Evolutionary conservation across 1,140 invertebrate genomes (phyloP).

Genomic region (Bradysia coprophila): DNA sequence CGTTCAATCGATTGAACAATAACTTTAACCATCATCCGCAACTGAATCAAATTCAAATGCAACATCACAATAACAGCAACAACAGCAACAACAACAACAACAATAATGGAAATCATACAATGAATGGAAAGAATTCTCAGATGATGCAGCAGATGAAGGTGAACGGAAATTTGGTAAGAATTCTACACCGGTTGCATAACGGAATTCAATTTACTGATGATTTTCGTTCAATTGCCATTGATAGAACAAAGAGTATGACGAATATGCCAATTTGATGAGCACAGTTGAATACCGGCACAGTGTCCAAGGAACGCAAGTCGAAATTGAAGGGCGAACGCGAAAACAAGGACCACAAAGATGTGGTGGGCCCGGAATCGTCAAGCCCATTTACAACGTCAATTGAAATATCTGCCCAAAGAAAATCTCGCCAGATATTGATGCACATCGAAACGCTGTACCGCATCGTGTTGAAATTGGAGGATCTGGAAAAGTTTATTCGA

Average conservation of each 20-base stretch:
- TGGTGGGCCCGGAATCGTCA: slow-evolving; percentile 35
- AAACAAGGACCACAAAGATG: slow-evolving; percentile 39
- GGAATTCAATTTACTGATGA: no score
- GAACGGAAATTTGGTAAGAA: slow-evolving; percentile 14
- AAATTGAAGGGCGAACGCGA: slow-evolving; percentile 28
- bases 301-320: slow-evolving; percentile 38
- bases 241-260: slow-evolving; percentile 33
- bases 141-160: slow-evolving; percentile 15
- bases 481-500: slow-evolving; percentile 55
- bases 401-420: slow-evolving; percentile 15
- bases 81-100: slow-evolving; percentile 2
- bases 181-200: no score
- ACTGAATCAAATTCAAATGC: slow-evolving; percentile 6
- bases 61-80: slow-evolving; percentile 2
- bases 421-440: slow-evolving; percentile 56
- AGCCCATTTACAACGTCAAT: slow-evolving; percentile 6
- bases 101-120: slow-evolving; percentile 12
- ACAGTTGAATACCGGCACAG: slow-evolving; percentile 70
- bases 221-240: no score
- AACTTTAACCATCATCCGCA: no score
- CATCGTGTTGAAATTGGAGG: slow-evolving; percentile 48
- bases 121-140: slow-evolving; percentile 17
- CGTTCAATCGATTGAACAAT: no score
- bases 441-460: slow-evolving; percentile 63
- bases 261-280: slow-evolving; percentile 82